Base-by-base conservation (phyloP, 1,140 invertebrate species). In the Galendromus occidentalis region DNA sequence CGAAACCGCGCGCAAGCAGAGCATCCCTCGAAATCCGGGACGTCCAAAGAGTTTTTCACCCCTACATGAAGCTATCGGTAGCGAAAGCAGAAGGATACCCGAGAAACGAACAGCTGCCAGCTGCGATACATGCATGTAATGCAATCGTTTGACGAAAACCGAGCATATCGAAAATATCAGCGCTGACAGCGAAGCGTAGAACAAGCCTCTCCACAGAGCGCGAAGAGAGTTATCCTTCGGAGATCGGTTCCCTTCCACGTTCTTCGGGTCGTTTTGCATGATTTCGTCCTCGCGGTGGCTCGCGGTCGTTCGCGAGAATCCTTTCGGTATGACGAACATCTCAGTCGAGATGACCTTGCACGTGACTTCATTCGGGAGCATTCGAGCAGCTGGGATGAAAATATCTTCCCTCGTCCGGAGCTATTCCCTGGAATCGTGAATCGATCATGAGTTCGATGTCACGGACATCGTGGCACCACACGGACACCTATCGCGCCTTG, bases 211-310 rank as follows among this genome's bases (percentile, higher is more conserved):
- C 1, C 85, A 39, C 4, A 39, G 33, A 4, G 33, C 33, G 4
- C 33, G 33, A 6, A 39, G 18, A 66, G 17, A 29, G 41, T 66
- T 67, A 73, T 89, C 88, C 2, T 86, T 5, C 90, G 87, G 12
- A 86, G 87, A 44, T 87, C 87, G 76, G 90, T 87, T 18, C 86
- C 87, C 41, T 91, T 73, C 12, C 86, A 86, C 87, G 20, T 59
- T 22, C 20, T 59, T 59, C 14, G 25, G 14, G 14, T 14, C 12
- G 51, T 17, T 25, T 39, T 39, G 33, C 33, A 39, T 4, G 33
- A 39, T 6, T 39, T 39, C 33, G 33, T 4, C 9, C 9, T 39
- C 33, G 33, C 84, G n/a, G 86, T 39, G 85, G 22, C 87, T 87
- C 9, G 33, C 9, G 4, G 33, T 6, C 33, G 9, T 39, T 39